phyloP scores from a whole-genome alignment of 2,797 vertebrate species.

The Sebastes melanostomus region DNA sequence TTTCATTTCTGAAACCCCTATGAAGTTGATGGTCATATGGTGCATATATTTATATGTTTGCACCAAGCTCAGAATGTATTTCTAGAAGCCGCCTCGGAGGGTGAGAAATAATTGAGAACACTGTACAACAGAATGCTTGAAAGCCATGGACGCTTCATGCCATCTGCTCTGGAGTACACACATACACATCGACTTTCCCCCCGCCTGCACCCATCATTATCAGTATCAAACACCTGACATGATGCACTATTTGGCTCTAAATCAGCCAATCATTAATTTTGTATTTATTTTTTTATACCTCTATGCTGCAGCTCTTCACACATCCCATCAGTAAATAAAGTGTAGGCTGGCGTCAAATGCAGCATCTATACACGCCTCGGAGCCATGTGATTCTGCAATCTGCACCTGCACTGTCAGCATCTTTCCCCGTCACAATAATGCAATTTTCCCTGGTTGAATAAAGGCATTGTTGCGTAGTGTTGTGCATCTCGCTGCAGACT shows the following conservation, averaged over 20 bases:
- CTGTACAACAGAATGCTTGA: background rate
- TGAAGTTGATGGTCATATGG: background rate
- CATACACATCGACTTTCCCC: background rate
- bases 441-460: conserved; percentile 54
- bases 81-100: background rate
- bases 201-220: conserved; percentile 45
- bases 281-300: background rate
- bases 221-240: conserved; percentile 55
- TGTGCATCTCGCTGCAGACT: conserved; percentile 41
- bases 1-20: background rate
- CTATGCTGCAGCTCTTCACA: background rate
- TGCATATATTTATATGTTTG: background rate
- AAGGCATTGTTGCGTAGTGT: conserved; percentile 48
- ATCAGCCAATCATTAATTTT: conserved; percentile 39
- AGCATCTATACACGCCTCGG: conserved; percentile 6
- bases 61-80: background rate
- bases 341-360: conserved; percentile 29
- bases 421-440: conserved; percentile 45
- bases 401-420: conserved; percentile 63
- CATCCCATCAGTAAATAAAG: conserved; percentile 32
- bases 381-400: conserved; percentile 46
- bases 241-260: conserved; percentile 27
- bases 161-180: background rate
- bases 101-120: background rate
- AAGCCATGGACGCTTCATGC: background rate